Percentiles rank a stretch among this genome's conserved stretches.
These are phyloP conservation scores for Pegea sp. DNA, from an alignment of 23 tunicate genomes.

Conservation along the genomic window DNA sequence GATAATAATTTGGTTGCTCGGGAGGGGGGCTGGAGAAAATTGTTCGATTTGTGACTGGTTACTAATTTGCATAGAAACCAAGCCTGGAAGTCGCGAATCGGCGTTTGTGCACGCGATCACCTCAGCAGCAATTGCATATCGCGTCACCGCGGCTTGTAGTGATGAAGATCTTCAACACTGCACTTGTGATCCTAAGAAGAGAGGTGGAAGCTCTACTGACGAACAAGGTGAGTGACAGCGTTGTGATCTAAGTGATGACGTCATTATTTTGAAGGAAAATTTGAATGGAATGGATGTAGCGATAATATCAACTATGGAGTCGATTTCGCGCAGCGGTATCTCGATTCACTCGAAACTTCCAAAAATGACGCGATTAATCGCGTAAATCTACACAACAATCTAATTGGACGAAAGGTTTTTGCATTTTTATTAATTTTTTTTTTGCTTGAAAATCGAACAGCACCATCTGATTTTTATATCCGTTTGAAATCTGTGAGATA, in stretches of 20 bases:
- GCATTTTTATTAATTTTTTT: no score
- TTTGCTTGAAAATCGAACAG: no score
- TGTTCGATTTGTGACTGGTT: no score
- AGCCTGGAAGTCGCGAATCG: conserved; percentile 39
- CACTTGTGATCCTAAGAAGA: not conserved
- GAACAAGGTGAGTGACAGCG: conserved; percentile 2
- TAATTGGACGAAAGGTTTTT: conserved; percentile 58
- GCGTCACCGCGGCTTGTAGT: conserved; percentile 56
- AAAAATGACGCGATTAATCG: conserved; percentile 39
- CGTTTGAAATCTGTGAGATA: no score
- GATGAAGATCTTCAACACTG: conserved; percentile 3
- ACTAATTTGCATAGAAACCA: no score
- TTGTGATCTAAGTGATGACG: not conserved
- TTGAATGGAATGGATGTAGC: conserved; percentile 67
- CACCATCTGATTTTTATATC: no score
- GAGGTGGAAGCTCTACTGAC: not conserved
- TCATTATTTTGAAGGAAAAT: no score
- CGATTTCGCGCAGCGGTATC: conserved; percentile 19
- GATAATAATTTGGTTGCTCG: no score
- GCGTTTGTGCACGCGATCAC: conserved; percentile 69
- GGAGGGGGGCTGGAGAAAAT: no score
- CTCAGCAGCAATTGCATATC: conserved; percentile 54
- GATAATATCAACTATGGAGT: conserved; percentile 51
- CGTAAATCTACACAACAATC: conserved; percentile 64
- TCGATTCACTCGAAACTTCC: conserved; percentile 37